A percentile compares a stretch with the other conserved stretches of the same genome.
Conservation (phyloP, 92 coral and sea anemone species). For the Hydrozoanthus gracilis region DNA sequence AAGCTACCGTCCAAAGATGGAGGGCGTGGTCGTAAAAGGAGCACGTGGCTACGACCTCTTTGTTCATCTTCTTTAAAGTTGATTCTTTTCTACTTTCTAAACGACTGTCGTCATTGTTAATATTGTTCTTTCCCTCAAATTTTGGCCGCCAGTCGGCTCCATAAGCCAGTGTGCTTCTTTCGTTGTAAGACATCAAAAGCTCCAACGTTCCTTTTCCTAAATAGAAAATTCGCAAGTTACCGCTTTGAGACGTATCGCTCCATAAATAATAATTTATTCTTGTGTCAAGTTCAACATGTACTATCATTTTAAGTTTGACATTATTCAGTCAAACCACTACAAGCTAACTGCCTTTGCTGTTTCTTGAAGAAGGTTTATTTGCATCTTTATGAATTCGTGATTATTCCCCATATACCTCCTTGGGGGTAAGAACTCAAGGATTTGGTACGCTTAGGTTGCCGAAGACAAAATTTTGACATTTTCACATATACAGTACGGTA, state of each 20-base stretch:
- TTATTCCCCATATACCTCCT: too few species aligned
- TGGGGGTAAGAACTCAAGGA: too few species aligned
- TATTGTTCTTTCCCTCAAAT: neutral
- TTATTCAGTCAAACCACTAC: too few species aligned
- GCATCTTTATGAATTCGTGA: too few species aligned
- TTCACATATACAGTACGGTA: too few species aligned
- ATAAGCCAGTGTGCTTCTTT: conserved; percentile 85
- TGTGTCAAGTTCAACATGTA: too few species aligned
- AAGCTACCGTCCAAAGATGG: conserved; percentile 80
- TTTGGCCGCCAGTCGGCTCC: conserved; percentile 94
- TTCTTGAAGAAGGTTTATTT: too few species aligned
- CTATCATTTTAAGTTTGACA: too few species aligned
- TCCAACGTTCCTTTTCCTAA: conserved; percentile 52
- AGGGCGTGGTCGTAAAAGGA: conserved; percentile 96
- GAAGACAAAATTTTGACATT: too few species aligned
- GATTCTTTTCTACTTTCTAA: neutral
- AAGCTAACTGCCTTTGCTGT: too few species aligned
- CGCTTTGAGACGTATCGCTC: neutral
- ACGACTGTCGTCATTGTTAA: neutral
- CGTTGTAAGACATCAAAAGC: conserved; percentile 68
- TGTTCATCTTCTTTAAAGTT: conserved; percentile 9
- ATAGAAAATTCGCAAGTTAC: neutral
- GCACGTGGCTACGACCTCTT: conserved; percentile 83
- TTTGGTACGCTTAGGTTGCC: too few species aligned
- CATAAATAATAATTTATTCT: too few species aligned